A percentile compares a stretch with the other conserved stretches of the same genome.
Conservation (phyloP, 2,888 invertebrate species). For the Disparrhopalites patrizii region DNA sequence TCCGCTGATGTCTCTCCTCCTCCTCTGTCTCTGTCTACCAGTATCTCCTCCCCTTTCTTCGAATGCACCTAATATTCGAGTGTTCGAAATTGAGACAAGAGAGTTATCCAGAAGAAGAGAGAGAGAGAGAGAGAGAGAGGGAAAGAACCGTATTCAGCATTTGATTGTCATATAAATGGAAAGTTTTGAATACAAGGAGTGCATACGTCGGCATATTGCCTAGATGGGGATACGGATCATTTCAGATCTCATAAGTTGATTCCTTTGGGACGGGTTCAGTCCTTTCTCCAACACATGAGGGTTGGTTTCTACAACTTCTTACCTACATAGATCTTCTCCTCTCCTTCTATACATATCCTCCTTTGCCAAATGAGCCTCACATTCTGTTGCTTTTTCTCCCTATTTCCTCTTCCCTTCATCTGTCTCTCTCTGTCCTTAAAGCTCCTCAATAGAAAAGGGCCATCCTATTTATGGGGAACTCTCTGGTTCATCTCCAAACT, state of each 20-base stretch:
- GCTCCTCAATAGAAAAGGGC: too few relatives aligned
- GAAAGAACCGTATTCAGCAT: constrained; percentile 26
- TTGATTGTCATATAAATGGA: constrained; percentile 38
- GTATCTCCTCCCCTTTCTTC: too few relatives aligned
- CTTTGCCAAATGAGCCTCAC: constrained; percentile 5
- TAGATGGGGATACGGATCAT: constrained; percentile 37
- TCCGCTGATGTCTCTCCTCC: background rate
- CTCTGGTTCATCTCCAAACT: too few relatives aligned
- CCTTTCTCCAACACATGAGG: too few relatives aligned
- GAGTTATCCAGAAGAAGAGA: constrained; percentile 25
- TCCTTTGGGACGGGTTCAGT: constrained; percentile 29
- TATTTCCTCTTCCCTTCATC: too few relatives aligned
- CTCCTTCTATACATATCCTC: background rate
- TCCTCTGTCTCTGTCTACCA: background rate
- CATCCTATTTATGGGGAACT: too few relatives aligned
- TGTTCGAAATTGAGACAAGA: constrained; percentile 30
- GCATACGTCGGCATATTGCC: constrained; percentile 36
- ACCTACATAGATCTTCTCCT: constrained; percentile 7
- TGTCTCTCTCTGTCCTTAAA: too few relatives aligned
- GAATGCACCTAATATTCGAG: constrained; percentile 28
- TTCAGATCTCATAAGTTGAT: constrained; percentile 37
- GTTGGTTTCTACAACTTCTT: background rate
- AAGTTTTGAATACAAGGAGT: constrained; percentile 30
- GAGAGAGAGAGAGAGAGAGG: too few relatives aligned
- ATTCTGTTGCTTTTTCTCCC: constrained; percentile 4